These are phyloP conservation scores for Micronycteris hirsuta DNA, from an alignment of 2,113 vertebrate genomes.

Conservation along the genomic window DNA sequence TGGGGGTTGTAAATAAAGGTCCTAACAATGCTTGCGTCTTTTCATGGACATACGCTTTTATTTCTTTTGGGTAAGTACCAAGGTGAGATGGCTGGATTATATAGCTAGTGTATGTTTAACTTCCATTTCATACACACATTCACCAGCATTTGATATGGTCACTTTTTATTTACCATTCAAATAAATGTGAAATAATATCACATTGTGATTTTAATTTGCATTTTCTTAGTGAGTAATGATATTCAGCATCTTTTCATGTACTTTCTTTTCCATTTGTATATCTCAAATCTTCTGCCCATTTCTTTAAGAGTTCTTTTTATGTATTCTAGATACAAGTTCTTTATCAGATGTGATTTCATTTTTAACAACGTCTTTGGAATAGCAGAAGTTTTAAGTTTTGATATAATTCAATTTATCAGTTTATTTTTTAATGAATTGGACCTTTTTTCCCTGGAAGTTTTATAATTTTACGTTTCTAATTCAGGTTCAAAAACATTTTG, in stretches of 20 bases:
- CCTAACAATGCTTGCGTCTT: no score
- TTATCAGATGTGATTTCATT: not conserved
- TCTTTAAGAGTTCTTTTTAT: not conserved
- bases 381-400: not conserved
- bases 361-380: not conserved
- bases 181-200: not conserved
- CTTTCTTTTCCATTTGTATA: not conserved
- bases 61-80: not conserved
- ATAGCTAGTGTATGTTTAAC: not conserved
- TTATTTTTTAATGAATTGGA: not conserved
- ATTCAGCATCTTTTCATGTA: not conserved
- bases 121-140: not conserved
- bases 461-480: slow-evolving; percentile 3
- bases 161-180: not conserved
- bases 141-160: not conserved
- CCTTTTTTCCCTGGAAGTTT: not conserved
- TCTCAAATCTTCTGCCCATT: not conserved
- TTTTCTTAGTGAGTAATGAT: not conserved
- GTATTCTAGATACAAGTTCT: not conserved
- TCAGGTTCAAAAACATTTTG: not conserved
- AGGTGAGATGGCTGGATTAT: not conserved
- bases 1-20: no score
- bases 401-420: not conserved
- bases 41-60: no score
- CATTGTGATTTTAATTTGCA: no score